phyloP scores from a whole-genome alignment of 2,797 vertebrate species.

The Chelon auratus region DNA sequence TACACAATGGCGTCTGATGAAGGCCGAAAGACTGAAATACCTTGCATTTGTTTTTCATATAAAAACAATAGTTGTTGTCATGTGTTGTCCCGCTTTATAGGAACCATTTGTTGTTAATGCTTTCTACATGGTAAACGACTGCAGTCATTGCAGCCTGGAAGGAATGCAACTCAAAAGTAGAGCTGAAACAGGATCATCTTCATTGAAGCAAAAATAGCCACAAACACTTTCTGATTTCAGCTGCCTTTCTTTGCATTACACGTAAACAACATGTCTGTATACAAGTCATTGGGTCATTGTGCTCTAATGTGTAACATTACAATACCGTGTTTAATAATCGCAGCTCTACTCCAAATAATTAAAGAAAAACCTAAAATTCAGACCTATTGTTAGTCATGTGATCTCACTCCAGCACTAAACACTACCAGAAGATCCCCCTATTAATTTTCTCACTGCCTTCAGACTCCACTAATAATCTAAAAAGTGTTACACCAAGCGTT shows the following conservation, averaged over 20 bases:
- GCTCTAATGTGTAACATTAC: too few species aligned
- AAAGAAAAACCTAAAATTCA: too few species aligned
- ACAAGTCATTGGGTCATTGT: background rate
- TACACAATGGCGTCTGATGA: conserved; percentile 8
- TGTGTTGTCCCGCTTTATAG: background rate
- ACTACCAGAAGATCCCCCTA: background rate
- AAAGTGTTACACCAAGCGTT: conserved; percentile 35
- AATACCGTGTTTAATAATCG: too few species aligned
- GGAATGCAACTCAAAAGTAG: too few species aligned
- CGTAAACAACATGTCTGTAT: too few species aligned
- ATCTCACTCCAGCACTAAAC: background rate
- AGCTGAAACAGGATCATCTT: too few species aligned
- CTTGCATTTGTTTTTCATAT: conserved; percentile 4
- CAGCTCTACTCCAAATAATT: too few species aligned
- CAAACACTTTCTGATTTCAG: too few species aligned
- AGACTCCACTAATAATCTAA: conserved; percentile 15
- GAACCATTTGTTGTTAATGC: background rate
- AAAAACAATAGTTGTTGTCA: background rate
- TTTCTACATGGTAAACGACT: background rate
- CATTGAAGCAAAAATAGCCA: too few species aligned
- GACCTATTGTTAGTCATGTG: too few species aligned
- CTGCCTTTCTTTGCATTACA: too few species aligned
- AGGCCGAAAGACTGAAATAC: background rate
- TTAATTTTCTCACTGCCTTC: conserved; percentile 13
- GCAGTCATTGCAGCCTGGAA: too few species aligned